These are phyloP conservation scores for Punctoribates punctum DNA, from an alignment of 2,888 invertebrate genomes.

Conservation along the genomic window DNA sequence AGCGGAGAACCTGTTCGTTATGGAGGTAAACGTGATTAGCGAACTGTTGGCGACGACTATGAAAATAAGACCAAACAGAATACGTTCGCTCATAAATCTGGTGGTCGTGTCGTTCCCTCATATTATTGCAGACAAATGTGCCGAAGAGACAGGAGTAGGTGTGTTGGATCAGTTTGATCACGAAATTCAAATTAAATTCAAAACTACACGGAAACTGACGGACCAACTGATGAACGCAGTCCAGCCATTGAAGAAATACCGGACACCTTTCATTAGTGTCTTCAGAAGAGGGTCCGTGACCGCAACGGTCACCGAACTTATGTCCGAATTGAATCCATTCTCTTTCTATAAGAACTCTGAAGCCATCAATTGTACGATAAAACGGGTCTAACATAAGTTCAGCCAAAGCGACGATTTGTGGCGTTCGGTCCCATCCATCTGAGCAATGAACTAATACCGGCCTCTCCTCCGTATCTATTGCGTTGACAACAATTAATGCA, in stretches of 20 bases:
- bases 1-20: slow-evolving; percentile 57
- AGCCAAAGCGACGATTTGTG: slow-evolving; percentile 90
- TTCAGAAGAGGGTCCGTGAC: slow-evolving; percentile 66
- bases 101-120: slow-evolving; percentile 50
- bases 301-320: slow-evolving; percentile 92
- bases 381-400: slow-evolving; percentile 88
- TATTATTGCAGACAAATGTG: slow-evolving; percentile 84
- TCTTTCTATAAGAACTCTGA: slow-evolving; percentile 83
- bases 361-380: slow-evolving; percentile 92
- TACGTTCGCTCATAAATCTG: slow-evolving; percentile 56
- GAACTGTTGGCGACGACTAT: slow-evolving; percentile 63
- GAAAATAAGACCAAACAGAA: slow-evolving; percentile 83
- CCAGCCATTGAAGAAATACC: slow-evolving; percentile 96
- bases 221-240: slow-evolving; percentile 87
- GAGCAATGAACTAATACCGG: slow-evolving; percentile 96
- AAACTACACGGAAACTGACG: slow-evolving; percentile 86
- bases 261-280: slow-evolving; percentile 95
- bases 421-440: slow-evolving; percentile 98
- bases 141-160: slow-evolving; percentile 94
- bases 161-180: slow-evolving; percentile 94
- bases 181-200: slow-evolving; percentile 87
- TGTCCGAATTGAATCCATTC: slow-evolving; percentile 99
- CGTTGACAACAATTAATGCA: slow-evolving; percentile 69
- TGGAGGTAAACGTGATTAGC: slow-evolving; percentile 76
- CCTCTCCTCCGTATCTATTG: slow-evolving; percentile 69